A percentile compares a stretch with the other conserved stretches of the same genome.
Conservation (phyloP, 2,888 invertebrate genomes). For the Allolobophora icterica region DNA sequence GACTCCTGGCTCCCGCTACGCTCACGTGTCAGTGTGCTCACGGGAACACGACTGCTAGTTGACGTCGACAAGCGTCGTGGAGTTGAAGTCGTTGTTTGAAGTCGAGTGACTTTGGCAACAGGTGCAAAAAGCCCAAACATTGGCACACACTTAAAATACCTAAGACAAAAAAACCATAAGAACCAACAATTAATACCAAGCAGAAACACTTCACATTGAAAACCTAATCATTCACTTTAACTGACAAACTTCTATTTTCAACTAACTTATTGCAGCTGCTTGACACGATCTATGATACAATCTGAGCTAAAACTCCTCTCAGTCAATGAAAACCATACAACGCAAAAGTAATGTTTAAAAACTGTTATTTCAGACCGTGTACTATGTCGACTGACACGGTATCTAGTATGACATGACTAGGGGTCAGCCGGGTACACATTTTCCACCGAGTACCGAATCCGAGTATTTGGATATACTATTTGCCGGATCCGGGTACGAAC, state of each 20-base stretch:
- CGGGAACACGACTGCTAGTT: conserved; percentile 25
- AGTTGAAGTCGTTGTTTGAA: conserved; percentile 59
- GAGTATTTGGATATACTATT: too few species aligned
- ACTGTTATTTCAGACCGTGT: not conserved
- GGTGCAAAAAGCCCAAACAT: conserved; percentile 93
- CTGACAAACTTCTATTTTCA: not conserved
- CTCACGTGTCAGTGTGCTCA: conserved; percentile 49
- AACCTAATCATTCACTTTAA: not conserved
- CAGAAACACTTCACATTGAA: not conserved
- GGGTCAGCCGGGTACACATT: too few species aligned
- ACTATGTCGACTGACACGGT: not conserved
- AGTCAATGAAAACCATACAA: not conserved
- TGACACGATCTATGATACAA: not conserved
- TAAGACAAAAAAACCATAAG: conserved; percentile 44
- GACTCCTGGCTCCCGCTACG: conserved; percentile 76
- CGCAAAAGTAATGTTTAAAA: not conserved
- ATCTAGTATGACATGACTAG: not conserved
- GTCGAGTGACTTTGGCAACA: conserved; percentile 82
- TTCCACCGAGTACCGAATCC: too few species aligned
- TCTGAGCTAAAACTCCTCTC: not conserved
- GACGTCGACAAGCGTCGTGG: conserved; percentile 29
- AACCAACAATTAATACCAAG: conserved; percentile 19
- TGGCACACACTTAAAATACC: conserved; percentile 91
- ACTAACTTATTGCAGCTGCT: not conserved
- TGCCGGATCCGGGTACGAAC: too few species aligned